Conservation (phyloP, 2,888 invertebrate genomes). For the Crioceris asparagi region DNA sequence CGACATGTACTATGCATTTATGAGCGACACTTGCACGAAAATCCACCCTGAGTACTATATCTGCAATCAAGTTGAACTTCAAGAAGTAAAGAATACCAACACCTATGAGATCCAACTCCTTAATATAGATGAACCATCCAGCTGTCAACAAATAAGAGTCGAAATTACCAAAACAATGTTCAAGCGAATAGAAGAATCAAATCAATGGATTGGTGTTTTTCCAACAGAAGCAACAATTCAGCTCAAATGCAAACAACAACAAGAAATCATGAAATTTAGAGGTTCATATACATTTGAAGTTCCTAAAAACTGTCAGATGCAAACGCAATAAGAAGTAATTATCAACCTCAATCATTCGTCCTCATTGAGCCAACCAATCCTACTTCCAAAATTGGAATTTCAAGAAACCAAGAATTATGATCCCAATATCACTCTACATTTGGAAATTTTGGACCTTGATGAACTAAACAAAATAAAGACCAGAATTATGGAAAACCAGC, state of each 20-base stretch:
- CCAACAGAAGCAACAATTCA: no score
- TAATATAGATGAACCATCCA: no score
- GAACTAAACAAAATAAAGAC: no score
- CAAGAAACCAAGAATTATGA: no score
- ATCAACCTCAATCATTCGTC: neutral
- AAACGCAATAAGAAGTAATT: neutral
- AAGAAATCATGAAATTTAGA: neutral
- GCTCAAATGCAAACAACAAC: constrained; percentile 1
- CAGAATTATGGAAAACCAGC: no score
- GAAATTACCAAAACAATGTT: neutral
- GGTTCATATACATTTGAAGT: neutral
- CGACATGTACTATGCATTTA: neutral
- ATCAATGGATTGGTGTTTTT: neutral
- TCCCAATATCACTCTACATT: no score
- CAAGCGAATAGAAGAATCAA: neutral
- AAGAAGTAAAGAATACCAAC: no score
- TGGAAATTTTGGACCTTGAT: no score
- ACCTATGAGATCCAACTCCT: no score
- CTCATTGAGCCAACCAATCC: neutral
- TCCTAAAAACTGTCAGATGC: neutral
- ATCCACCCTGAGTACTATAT: neutral
- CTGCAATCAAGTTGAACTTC: no score
- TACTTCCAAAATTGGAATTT: neutral
- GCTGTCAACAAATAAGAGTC: neutral
- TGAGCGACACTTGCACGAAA: neutral